These are phyloP conservation scores for Caretta caretta DNA, from an alignment of 2,113 vertebrate species.

Conservation along the genomic window DNA sequence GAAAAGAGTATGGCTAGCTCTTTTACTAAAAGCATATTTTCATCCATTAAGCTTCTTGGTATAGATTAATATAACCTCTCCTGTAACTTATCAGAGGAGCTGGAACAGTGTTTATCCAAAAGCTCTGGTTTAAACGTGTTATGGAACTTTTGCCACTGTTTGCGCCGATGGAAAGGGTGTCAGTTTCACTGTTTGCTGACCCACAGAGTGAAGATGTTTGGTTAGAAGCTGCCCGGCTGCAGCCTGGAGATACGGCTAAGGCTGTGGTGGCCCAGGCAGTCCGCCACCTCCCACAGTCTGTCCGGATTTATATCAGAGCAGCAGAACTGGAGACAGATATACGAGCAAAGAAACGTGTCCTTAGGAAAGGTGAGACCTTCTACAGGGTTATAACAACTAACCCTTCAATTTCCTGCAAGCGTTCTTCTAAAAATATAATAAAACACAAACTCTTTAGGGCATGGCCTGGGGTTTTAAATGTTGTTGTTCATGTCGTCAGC, in stretches of 20 bases:
- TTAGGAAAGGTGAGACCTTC: slow-evolving; percentile 89
- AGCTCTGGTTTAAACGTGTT: background rate
- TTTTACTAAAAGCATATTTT: background rate
- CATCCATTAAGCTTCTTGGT: background rate
- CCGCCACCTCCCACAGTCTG: slow-evolving; percentile 94
- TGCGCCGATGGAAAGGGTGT: background rate
- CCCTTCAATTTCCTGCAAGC: background rate
- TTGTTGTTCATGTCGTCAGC: background rate
- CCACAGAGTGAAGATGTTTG: slow-evolving; percentile 97
- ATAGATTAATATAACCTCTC: background rate
- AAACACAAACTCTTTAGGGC: background rate
- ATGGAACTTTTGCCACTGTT: background rate
- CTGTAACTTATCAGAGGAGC: background rate
- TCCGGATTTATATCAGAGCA: slow-evolving; percentile 96
- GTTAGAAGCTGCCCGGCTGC: slow-evolving; percentile 95
- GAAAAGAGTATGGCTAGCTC: background rate
- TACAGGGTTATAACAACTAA: background rate
- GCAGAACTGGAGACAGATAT: slow-evolving; percentile 97
- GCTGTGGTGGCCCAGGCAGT: slow-evolving; percentile 98
- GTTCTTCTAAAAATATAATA: background rate
- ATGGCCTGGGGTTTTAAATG: background rate
- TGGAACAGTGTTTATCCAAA: background rate
- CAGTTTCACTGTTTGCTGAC: background rate
- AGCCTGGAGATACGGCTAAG: slow-evolving; percentile 97
- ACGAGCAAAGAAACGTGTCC: slow-evolving; percentile 95